Conservation (phyloP, 2,888 invertebrate genomes). For the Scrobipalpa costella region DNA sequence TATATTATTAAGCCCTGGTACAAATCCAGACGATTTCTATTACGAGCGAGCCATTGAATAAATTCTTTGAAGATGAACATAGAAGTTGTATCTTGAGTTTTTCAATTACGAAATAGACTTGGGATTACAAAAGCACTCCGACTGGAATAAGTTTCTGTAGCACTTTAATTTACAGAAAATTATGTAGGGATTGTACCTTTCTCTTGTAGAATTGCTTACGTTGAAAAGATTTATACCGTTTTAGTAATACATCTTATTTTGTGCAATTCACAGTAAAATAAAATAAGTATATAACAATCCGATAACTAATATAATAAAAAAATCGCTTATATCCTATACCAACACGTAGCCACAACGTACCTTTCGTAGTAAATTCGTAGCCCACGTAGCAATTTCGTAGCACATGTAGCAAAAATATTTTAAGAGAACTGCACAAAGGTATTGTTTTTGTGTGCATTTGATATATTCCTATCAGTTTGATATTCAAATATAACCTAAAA, state of each 20-base stretch:
- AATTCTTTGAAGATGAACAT: slow-evolving; percentile 6
- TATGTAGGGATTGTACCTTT: background rate
- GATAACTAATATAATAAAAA: too few relatives aligned
- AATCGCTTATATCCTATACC: too few relatives aligned
- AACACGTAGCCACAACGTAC: too few relatives aligned
- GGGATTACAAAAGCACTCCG: slow-evolving; percentile 2
- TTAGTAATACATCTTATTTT: background rate
- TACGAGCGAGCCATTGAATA: background rate
- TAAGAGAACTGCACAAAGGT: too few relatives aligned
- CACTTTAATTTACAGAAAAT: background rate
- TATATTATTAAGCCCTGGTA: background rate
- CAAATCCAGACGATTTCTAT: slow-evolving; percentile 6
- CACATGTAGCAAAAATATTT: background rate
- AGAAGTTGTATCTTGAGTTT: slow-evolving; percentile 6
- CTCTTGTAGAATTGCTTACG: background rate
- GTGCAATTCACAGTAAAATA: too few relatives aligned
- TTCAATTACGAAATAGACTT: slow-evolving; percentile 8
- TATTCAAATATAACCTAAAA: too few relatives aligned
- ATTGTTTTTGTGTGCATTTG: too few relatives aligned
- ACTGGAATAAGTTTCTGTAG: background rate
- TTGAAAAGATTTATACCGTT: background rate
- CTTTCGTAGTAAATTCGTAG: too few relatives aligned
- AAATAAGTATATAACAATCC: too few relatives aligned
- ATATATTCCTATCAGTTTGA: too few relatives aligned
- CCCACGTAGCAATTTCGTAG: background rate